Evolutionary conservation across 2,888 invertebrate species (phyloP), one percentile per base, ranked within the genome.

Genomic region (Zonitis immaculata): DNA sequence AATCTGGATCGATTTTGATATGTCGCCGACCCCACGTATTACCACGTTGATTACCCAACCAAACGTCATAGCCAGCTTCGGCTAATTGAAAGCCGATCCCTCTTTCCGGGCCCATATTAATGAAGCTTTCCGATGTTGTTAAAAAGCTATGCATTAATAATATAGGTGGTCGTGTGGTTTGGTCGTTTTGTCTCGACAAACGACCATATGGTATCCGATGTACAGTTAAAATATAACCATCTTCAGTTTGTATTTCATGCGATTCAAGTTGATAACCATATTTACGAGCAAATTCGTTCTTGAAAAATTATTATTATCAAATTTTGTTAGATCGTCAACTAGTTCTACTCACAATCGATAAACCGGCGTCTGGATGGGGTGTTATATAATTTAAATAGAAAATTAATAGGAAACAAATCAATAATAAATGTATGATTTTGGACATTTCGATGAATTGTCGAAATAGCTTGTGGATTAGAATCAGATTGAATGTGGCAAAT

Each of bases 141-240:
- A 58, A 30, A 20, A 62, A 44, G n/a, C 61, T 59, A 43, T 63
- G 63, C 57, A 63, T 58, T 6, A 60, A 27, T 6, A 63, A 46
- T 26, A 61, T 54, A 6, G 56, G 50, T 6, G 54, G 51, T 32
- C 43, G 39, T 22, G n/a, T n/a, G 81, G 78, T 0, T 82, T 81
- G 51, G 76, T 80, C 12, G 77, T 44, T 51, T 78, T 76, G 22
- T 4, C 5, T 22, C 3, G 22, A 22, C 5, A 3, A 5, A 22
- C 22, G 22, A 0, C 79, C 80, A 20, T 80, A 79, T 0, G 82
- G 79, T 42, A 93, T 87, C 39, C 92, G 81, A 68, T 92, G 90
- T 66, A 92, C 62, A 56, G 82, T 80, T 57, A 94, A 76, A 12
- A 89, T 82, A 67, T 89, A 93, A 1, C 89, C 89, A 77, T 94